Evolutionary conservation across 2,888 invertebrate genomes (phyloP).

Genomic region (Spialia ferax): DNA sequence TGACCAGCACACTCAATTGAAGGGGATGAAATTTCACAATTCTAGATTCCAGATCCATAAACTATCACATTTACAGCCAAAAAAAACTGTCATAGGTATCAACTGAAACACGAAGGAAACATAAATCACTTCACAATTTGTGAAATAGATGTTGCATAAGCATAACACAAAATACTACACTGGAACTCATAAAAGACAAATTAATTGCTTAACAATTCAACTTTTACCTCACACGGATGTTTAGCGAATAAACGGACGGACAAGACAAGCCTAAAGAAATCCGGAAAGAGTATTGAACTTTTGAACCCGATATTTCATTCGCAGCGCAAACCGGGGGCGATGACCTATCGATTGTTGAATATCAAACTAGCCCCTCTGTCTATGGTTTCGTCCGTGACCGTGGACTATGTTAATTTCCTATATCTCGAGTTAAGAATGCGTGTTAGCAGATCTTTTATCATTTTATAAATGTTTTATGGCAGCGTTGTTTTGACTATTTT

Average conservation of each 20-base stretch:
- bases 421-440: slow-evolving; percentile 8
- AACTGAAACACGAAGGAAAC: no score
- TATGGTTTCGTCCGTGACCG: slow-evolving; percentile 17
- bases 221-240: slow-evolving; percentile 11
- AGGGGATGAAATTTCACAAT: no score
- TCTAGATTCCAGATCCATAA: no score
- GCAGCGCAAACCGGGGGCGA: slow-evolving; percentile 22
- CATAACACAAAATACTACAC: neutral
- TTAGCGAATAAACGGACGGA: neutral
- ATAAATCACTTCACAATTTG: neutral
- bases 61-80: neutral
- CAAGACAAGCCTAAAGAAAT: slow-evolving; percentile 9
- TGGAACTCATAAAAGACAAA: neutral
- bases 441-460: slow-evolving; percentile 9
- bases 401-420: slow-evolving; percentile 26
- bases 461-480: slow-evolving; percentile 10
- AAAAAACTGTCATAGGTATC: no score
- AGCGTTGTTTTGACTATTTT: neutral
- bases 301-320: slow-evolving; percentile 39
- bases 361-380: slow-evolving; percentile 31
- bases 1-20: no score
- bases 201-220: neutral
- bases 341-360: slow-evolving; percentile 41
- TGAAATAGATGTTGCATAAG: neutral
- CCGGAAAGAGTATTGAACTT: slow-evolving; percentile 41